Percentiles rank a stretch among this genome's conserved stretches.
Evolutionary conservation across 1,140 invertebrate genomes (phyloP).

Genomic region (Zaprionus tsacasi): DNA sequence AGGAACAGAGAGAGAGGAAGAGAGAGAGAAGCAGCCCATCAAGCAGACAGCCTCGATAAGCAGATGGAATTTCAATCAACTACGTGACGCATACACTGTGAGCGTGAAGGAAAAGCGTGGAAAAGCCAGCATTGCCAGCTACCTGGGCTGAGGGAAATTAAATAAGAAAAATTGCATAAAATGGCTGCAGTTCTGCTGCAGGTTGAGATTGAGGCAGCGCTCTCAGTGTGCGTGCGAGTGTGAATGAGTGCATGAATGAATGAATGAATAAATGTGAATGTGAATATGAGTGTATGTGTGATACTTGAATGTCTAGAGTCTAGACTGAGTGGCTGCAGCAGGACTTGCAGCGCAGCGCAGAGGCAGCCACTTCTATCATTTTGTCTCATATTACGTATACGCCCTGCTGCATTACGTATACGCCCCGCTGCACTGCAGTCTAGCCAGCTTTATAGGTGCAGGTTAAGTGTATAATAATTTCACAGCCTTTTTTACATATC

Average conservation of each 20-base stretch:
- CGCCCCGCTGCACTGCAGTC: background rate
- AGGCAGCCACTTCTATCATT: slow-evolving; percentile 9
- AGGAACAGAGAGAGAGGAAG: background rate
- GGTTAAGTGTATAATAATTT: slow-evolving; percentile 7
- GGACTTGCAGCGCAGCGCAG: background rate
- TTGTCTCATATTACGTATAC: slow-evolving; percentile 5
- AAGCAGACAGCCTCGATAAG: slow-evolving; percentile 52
- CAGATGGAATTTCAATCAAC: slow-evolving; percentile 72
- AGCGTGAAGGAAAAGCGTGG: slow-evolving; percentile 19
- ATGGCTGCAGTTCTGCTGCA: slow-evolving; percentile 22
- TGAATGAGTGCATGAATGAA: slow-evolving; percentile 11
- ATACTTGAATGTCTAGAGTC: slow-evolving; percentile 53
- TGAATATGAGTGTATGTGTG: slow-evolving; percentile 8
- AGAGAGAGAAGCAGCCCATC: background rate
- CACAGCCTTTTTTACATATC: background rate
- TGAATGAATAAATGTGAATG: slow-evolving; percentile 4
- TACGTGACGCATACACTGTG: slow-evolving; percentile 56
- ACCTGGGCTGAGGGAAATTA: slow-evolving; percentile 32
- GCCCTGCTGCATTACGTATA: background rate
- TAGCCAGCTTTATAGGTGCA: slow-evolving; percentile 17
- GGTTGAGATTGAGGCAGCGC: slow-evolving; percentile 6
- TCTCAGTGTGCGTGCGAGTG: background rate
- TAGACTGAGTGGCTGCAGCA: slow-evolving; percentile 44
- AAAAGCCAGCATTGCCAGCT: background rate
- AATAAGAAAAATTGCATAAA: slow-evolving; percentile 33